phyloP scores from a whole-genome alignment of 2,888 invertebrate genomes.

The Pelosia muscerda region DNA sequence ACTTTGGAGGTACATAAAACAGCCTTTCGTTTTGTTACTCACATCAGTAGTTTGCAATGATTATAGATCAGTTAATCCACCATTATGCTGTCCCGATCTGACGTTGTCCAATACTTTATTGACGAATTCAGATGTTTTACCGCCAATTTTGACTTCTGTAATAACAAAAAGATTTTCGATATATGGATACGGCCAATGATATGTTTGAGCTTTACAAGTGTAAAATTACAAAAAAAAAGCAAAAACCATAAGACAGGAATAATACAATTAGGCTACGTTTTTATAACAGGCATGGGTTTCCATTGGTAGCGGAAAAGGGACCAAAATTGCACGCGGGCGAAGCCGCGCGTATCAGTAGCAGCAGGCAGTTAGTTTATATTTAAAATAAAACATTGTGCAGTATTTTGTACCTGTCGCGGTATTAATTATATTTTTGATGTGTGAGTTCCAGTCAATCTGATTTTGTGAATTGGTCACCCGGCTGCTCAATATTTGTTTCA shows the following conservation, averaged over 20 bases:
- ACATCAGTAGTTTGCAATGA: slow-evolving; percentile 58
- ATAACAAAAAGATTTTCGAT: slow-evolving; percentile 51
- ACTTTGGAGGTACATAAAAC: slow-evolving; percentile 87
- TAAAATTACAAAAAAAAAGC: too few relatives aligned
- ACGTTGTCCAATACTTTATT: slow-evolving; percentile 96
- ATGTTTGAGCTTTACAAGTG: background rate
- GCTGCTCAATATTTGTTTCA: slow-evolving; percentile 90
- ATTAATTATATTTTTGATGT: slow-evolving; percentile 90
- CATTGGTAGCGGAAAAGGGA: too few relatives aligned
- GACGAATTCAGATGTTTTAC: slow-evolving; percentile 97
- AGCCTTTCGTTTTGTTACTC: slow-evolving; percentile 82
- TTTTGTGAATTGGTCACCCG: slow-evolving; percentile 88
- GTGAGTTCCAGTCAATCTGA: slow-evolving; percentile 88
- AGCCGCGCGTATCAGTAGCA: too few relatives aligned
- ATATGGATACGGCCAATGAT: background rate
- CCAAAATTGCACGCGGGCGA: too few relatives aligned
- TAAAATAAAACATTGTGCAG: background rate
- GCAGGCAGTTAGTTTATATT: too few relatives aligned
- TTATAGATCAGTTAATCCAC: slow-evolving; percentile 92
- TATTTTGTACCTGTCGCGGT: slow-evolving; percentile 88
- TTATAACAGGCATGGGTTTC: too few relatives aligned
- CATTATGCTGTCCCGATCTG: slow-evolving; percentile 91
- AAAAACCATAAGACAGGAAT: too few relatives aligned
- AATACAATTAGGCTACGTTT: too few relatives aligned
- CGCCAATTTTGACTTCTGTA: slow-evolving; percentile 95